phyloP scores from a whole-genome alignment of 2,888 invertebrate species.

The Hemistola chrysoprasaria region DNA sequence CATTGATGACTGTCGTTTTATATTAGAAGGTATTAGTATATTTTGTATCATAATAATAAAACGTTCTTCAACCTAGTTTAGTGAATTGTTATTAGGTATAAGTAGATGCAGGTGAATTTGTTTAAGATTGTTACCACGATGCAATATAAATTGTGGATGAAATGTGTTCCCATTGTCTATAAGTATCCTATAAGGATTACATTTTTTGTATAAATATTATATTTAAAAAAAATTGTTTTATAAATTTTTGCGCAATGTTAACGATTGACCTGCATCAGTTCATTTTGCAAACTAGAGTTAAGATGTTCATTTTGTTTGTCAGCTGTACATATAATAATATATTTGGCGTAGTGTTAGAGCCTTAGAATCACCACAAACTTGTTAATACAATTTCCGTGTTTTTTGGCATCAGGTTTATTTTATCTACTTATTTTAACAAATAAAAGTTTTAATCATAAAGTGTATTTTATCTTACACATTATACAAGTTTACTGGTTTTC shows the following conservation, averaged over 20 bases:
- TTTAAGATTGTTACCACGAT: constrained; percentile 60
- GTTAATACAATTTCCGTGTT: constrained; percentile 77
- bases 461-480: constrained; percentile 32
- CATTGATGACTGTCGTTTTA: constrained; percentile 44
- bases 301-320: constrained; percentile 63
- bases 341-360: constrained; percentile 68
- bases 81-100: constrained; percentile 49
- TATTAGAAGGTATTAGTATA: constrained; percentile 39
- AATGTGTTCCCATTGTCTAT: constrained; percentile 62
- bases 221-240: constrained; percentile 41
- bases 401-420: constrained; percentile 78
- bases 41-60: constrained; percentile 45
- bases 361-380: constrained; percentile 65
- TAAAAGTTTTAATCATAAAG: constrained; percentile 70
- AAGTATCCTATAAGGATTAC: constrained; percentile 57
- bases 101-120: constrained; percentile 72
- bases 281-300: constrained; percentile 48
- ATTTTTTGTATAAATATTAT: constrained; percentile 43
- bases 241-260: constrained; percentile 55
- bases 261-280: constrained; percentile 74
- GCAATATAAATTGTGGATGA: constrained; percentile 46
- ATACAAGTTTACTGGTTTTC: background rate
- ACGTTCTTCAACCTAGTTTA: constrained; percentile 52
- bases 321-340: constrained; percentile 80
- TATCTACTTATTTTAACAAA: constrained; percentile 81